Evolutionary conservation across 2,113 vertebrate species (phyloP), one percentile per base, ranked within the genome.

Genomic region (Epinephelus moara): DNA sequence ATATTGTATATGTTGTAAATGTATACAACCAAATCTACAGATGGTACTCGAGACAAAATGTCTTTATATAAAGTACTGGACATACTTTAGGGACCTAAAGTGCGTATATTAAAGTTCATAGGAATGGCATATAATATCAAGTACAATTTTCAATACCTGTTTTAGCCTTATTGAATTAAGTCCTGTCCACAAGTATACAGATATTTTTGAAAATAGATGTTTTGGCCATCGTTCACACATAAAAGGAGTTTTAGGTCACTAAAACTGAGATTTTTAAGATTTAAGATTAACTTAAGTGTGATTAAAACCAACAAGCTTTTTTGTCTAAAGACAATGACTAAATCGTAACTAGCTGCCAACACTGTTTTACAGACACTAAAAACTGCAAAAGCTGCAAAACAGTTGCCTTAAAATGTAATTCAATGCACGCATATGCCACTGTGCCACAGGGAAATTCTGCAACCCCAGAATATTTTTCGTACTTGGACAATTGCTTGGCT

Each of bases 1-100:
- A 81, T 62, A 73, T n/a, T 40, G 27, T 40, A 27, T 42, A 74
- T 66, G 33, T 12, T 27, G 33, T 9, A n/a, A 23, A 50, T 40
- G 37, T 3, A 45, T 45, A 49, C 13, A 78, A 1, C 30, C 33
- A 47, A 78, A 78, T 79, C 17, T 25, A 53, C 55, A 49, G 7
- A 69, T 57, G 25, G 23, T 30, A 18, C 27, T 52, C 21, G 4
- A 42, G 8, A 42, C 49, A 45, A 52, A 9, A 49, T 55, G 19
- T 72, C 14, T 50, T 70, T 45, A 4, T 53, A 8, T n/a, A 56
- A 23, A 56, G 33, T 10, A 42, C 3, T 40, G 21, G 13, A 56
- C 68, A 37, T 23, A 53, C 25, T 40, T 61, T 11, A 37, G 17
- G 30, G 19, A 42, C 0, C 6, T 25, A 3, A 30, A 50, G 17